phyloP scores from a whole-genome alignment of 2,113 vertebrate genomes.

The Brachyhypopomus occidentalis region DNA sequence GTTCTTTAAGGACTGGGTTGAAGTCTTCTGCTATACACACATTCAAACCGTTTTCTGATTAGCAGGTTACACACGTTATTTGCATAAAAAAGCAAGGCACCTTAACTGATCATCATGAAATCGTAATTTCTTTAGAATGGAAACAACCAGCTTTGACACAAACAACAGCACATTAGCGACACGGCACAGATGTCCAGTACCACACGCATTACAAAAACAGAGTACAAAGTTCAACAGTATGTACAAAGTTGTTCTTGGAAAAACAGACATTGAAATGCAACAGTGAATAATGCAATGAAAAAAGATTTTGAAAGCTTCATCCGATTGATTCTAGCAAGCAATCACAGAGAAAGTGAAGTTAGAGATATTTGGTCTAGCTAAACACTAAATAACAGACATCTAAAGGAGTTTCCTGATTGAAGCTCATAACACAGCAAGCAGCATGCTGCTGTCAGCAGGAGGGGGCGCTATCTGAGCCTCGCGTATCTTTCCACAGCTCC shows the following conservation, averaged over 20 bases:
- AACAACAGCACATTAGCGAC: background rate
- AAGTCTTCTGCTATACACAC: background rate
- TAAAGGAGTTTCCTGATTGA: background rate
- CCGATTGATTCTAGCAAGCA: background rate
- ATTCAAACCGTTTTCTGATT: background rate
- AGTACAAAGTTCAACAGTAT: slow-evolving; percentile 18
- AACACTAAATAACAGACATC: background rate
- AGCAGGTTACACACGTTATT: background rate
- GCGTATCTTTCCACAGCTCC: background rate
- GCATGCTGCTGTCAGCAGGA: background rate
- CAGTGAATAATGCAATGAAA: background rate
- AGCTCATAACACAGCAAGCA: background rate
- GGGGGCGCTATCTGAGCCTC: background rate
- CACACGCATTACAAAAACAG: background rate
- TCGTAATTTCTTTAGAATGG: slow-evolving; percentile 16
- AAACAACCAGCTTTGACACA: slow-evolving; percentile 33
- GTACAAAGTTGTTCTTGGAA: background rate
- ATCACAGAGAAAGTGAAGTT: background rate
- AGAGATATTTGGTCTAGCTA: slow-evolving; percentile 7
- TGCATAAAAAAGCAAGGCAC: slow-evolving; percentile 36
- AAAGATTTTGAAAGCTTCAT: background rate
- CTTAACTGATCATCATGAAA: slow-evolving; percentile 34
- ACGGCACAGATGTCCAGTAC: slow-evolving; percentile 29
- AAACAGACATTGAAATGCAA: background rate
- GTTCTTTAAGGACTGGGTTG: background rate